Percentiles rank a stretch among this genome's conserved stretches.
phyloP scores from a whole-genome alignment of 1,140 invertebrate species.

The Microplitis demolitor region DNA sequence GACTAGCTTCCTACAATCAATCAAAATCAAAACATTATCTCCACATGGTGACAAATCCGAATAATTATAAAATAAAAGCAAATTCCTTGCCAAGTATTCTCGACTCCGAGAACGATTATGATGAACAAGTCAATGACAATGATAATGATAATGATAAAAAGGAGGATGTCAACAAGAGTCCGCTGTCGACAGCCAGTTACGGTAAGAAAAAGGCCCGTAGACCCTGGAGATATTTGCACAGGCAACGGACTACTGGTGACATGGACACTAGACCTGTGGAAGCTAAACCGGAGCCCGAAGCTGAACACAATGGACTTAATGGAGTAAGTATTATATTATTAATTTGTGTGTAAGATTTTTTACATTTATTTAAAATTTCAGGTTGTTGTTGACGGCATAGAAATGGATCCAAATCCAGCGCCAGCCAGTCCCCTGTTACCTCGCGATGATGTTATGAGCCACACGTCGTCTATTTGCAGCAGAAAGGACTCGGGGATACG shows the following conservation, averaged over 20 bases:
- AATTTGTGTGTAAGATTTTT: background rate
- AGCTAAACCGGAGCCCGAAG: conserved; percentile 22
- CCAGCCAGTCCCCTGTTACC: conserved; percentile 56
- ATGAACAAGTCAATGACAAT: conserved; percentile 37
- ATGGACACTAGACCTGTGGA: conserved; percentile 44
- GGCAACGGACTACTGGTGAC: conserved; percentile 56
- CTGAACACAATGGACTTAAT: conserved; percentile 38
- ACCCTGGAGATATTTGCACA: conserved; percentile 54
- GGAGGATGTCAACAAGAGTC: conserved; percentile 64
- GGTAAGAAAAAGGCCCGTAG: conserved; percentile 52
- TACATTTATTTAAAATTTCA: background rate
- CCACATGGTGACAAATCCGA: conserved; percentile 60
- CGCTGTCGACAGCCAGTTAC: conserved; percentile 64
- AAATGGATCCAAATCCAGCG: conserved; percentile 58
- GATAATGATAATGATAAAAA: conserved; percentile 55
- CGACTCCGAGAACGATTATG: conserved; percentile 73
- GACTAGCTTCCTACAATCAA: conserved; percentile 53
- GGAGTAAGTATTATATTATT: conserved; percentile 29
- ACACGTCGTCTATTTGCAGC: conserved; percentile 77
- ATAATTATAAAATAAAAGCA: conserved; percentile 70
- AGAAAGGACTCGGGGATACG: conserved; percentile 86
- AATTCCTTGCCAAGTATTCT: conserved; percentile 79
- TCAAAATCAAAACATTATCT: conserved; percentile 53
- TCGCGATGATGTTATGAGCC: conserved; percentile 69
- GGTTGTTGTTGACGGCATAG: conserved; percentile 45